Percentiles rank a stretch among this genome's conserved stretches.
phyloP scores from a whole-genome alignment of 2,888 invertebrate genomes.

The Penaeus monodon region DNA sequence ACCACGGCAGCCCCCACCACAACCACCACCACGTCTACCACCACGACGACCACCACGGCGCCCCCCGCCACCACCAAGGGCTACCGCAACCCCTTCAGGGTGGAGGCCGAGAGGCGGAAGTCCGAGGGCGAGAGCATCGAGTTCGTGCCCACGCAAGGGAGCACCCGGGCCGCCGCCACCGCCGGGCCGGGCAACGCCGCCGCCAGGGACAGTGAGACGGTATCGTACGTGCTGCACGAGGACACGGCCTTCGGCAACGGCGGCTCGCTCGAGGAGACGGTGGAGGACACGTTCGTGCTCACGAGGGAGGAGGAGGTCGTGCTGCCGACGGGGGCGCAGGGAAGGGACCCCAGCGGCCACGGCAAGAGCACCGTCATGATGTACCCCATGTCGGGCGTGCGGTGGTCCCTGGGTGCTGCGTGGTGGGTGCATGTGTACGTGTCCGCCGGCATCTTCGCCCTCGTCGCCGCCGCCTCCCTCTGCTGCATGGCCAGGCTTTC shows the following conservation, averaged over 20 bases:
- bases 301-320: background rate
- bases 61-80: constrained; percentile 11
- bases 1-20: constrained; percentile 14
- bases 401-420: constrained; percentile 36
- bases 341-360: background rate
- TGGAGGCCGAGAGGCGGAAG: background rate
- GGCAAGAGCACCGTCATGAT: background rate
- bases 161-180: background rate
- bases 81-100: background rate
- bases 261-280: no score
- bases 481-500: constrained; percentile 32
- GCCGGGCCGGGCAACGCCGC: background rate
- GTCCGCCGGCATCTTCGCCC: constrained; percentile 37
- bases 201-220: background rate
- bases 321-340: background rate
- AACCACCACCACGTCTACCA: constrained; percentile 8
- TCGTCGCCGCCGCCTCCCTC: constrained; percentile 41
- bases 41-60: constrained; percentile 23
- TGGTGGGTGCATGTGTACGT: constrained; percentile 58
- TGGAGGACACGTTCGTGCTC: no score
- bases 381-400: background rate
- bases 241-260: background rate
- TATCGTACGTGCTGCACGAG: background rate
- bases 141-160: background rate
- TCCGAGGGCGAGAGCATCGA: background rate